Conservation (phyloP, 30 jellyfish, hydroid and myxozoan species). For the Pelagia noctiluca region DNA sequence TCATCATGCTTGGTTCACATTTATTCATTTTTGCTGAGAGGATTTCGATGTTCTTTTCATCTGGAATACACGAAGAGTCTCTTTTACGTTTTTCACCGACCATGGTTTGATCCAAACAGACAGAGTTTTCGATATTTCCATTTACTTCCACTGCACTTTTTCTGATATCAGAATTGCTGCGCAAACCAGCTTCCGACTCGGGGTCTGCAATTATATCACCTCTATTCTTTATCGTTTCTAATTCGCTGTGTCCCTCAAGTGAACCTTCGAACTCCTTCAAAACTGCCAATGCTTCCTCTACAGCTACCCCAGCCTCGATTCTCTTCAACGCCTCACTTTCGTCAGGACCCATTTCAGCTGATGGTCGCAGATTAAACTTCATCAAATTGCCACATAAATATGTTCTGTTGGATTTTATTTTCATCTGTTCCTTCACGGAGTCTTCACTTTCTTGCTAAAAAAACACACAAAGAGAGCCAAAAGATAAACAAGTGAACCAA, state of each 20-base stretch:
- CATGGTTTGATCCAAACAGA: too few species aligned
- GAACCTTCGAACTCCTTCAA: conserved; percentile 6
- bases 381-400: conserved; percentile 27
- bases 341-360: conserved; percentile 39
- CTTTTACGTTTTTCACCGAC: neutral
- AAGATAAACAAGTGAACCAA: too few species aligned
- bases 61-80: too few species aligned
- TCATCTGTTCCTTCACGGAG: neutral
- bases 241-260: neutral
- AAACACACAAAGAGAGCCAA: neutral
- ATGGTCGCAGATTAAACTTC: conserved; percentile 50
- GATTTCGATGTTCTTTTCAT: too few species aligned
- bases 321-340: conserved; percentile 30
- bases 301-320: conserved; percentile 19
- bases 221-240: neutral
- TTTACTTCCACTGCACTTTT: neutral
- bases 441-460: neutral
- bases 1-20: too few species aligned
- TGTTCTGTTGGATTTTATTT: neutral
- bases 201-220: neutral
- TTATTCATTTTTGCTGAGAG: too few species aligned
- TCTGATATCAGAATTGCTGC: neutral
- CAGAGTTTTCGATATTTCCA: neutral
- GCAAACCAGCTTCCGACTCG: neutral
- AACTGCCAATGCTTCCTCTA: conserved; percentile 26